Conservation (phyloP, 2,113 vertebrate genomes). For the Gymnorhina tibicen region DNA sequence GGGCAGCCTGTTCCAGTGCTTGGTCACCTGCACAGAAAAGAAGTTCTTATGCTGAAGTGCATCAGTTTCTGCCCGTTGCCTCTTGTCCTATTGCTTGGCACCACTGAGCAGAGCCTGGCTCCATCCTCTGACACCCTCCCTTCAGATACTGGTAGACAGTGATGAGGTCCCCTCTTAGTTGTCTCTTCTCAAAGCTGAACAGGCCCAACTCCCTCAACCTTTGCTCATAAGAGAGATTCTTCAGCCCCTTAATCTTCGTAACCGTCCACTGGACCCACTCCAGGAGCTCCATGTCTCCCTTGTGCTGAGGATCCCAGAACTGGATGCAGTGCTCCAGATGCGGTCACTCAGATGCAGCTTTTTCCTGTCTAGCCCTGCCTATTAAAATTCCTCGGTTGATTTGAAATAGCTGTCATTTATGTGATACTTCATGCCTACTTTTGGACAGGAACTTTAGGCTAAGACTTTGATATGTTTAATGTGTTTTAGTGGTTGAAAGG, state of each 20-base stretch:
- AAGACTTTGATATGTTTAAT: not conserved
- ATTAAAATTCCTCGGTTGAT: not conserved
- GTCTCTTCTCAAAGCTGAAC: not conserved
- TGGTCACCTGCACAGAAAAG: not conserved
- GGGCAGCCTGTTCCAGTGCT: not conserved
- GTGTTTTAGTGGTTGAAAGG: not conserved
- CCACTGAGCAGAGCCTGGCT: not conserved
- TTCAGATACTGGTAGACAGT: not conserved
- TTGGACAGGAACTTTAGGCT: not conserved
- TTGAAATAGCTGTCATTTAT: not conserved
- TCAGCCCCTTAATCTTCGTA: not conserved
- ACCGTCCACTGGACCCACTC: not conserved
- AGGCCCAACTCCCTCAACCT: not conserved
- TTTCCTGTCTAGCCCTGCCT: not conserved
- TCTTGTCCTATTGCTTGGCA: not conserved
- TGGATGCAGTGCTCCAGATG: not conserved
- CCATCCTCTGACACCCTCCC: not conserved
- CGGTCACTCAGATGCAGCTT: not conserved
- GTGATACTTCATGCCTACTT: not conserved
- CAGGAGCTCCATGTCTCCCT: not conserved
- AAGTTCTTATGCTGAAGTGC: not conserved
- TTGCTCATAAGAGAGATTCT: not conserved
- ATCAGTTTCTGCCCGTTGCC: not conserved
- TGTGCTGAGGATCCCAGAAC: not conserved
- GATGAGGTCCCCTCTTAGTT: not conserved